phyloP scores from a whole-genome alignment of 2,113 vertebrate species.

The Lonchura striata region DNA sequence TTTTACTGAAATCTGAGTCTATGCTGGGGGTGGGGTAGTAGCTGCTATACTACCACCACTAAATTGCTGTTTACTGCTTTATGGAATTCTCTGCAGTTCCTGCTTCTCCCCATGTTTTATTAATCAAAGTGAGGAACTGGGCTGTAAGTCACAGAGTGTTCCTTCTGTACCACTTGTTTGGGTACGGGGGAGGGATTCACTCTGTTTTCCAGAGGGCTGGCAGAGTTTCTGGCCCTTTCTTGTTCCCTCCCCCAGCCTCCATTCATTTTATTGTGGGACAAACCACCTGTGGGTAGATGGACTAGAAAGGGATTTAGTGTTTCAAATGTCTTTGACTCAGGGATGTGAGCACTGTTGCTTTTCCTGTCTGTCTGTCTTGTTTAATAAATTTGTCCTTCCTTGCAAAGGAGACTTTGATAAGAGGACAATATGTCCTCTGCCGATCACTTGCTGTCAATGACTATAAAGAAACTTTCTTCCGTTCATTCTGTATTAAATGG shows the following conservation, averaged over 20 bases:
- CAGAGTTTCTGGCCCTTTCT: background rate
- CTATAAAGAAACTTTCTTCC: background rate
- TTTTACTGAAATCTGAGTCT: conserved; percentile 28
- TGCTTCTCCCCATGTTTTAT: conserved; percentile 14
- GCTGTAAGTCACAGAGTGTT: background rate
- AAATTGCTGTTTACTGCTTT: conserved; percentile 15
- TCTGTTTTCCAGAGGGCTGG: background rate
- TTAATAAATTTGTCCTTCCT: conserved; percentile 19
- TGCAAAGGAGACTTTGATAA: background rate
- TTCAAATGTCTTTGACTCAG: background rate
- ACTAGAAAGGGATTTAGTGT: background rate
- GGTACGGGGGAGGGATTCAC: background rate
- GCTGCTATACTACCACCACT: background rate
- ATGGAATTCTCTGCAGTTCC: conserved; percentile 12
- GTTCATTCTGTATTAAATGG: background rate
- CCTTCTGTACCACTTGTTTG: background rate
- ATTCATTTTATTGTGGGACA: background rate
- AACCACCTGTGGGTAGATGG: background rate
- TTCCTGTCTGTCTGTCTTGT: background rate
- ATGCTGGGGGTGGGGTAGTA: background rate
- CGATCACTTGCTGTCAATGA: background rate
- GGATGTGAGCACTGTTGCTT: background rate
- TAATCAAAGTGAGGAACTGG: conserved; percentile 1
- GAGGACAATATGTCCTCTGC: background rate
- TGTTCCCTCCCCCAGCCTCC: background rate